Evolutionary conservation across 2,113 vertebrate species (phyloP).

Genomic region (Alectura lathami): DNA sequence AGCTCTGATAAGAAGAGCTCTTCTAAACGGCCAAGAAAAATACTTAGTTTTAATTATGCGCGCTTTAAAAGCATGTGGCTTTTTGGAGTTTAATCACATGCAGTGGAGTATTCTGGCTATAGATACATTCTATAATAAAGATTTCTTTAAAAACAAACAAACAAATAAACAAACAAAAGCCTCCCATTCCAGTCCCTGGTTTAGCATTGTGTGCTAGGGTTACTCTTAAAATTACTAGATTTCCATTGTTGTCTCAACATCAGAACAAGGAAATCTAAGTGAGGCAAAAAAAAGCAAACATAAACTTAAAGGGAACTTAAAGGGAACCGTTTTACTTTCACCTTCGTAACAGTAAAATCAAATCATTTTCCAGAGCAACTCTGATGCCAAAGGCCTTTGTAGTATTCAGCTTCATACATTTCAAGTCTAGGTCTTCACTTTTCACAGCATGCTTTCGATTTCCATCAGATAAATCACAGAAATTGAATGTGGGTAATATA

Average conservation of each 20-base stretch:
- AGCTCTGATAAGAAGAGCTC: not conserved
- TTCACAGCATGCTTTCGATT: constrained; percentile 1
- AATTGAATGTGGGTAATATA: constrained; percentile 33
- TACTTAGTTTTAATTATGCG: constrained; percentile 23
- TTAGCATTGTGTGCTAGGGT: not conserved
- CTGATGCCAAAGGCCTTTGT: not conserved
- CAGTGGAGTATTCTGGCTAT: not conserved
- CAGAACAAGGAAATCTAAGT: not conserved
- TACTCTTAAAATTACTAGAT: not conserved
- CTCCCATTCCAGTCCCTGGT: no score
- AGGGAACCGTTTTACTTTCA: constrained; percentile 20
- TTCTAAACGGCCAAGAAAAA: constrained; percentile 12
- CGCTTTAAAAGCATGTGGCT: not conserved
- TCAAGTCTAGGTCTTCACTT: not conserved
- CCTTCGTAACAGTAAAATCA: not conserved
- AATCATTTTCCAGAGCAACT: not conserved
- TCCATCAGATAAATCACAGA: constrained; percentile 36
- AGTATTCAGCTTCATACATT: constrained; percentile 21
- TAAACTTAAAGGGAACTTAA: constrained; percentile 25
- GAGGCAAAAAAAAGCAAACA: not conserved
- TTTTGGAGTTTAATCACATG: constrained; percentile 13
- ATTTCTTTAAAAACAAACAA: not conserved
- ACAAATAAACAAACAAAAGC: no score
- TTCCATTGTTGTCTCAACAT: not conserved
- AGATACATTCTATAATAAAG: not conserved